These are phyloP conservation scores for Dryobota labecula DNA, from an alignment of 2,888 invertebrate species.

Conservation along the genomic window DNA sequence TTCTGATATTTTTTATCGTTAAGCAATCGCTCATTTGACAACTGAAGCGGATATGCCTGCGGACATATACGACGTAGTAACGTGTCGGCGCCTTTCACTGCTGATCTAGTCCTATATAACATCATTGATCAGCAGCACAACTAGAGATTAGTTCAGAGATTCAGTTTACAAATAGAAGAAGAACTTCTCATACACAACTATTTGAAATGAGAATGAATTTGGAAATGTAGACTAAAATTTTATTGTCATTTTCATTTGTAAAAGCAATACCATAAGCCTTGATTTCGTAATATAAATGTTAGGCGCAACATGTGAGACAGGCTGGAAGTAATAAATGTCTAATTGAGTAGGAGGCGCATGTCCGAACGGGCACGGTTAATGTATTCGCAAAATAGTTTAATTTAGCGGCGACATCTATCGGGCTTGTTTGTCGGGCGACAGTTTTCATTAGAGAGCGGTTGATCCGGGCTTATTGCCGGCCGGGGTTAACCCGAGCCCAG, in stretches of 20 bases:
- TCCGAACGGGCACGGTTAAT: constrained; percentile 65
- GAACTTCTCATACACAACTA: not conserved
- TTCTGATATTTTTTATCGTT: too few species aligned
- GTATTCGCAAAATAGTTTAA: constrained; percentile 80
- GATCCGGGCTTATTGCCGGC: constrained; percentile 66
- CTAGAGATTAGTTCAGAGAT: too few species aligned
- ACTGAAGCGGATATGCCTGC: too few species aligned
- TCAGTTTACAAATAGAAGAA: not conserved
- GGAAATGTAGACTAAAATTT: not conserved
- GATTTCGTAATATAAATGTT: constrained; percentile 8
- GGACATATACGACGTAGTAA: too few species aligned
- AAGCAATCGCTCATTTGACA: too few species aligned
- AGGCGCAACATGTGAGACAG: constrained; percentile 20
- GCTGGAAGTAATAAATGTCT: constrained; percentile 56
- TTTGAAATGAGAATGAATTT: not conserved
- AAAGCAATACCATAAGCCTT: not conserved
- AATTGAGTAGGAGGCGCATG: constrained; percentile 35
- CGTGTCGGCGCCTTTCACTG: too few species aligned
- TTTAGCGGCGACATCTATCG: constrained; percentile 78
- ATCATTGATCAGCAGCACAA: not conserved
- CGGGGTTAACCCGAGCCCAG: constrained; percentile 49
- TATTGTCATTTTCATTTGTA: not conserved
- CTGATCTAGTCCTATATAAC: too few species aligned
- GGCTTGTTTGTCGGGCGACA: constrained; percentile 70
- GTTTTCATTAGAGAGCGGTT: constrained; percentile 73